phyloP scores from a whole-genome alignment of 2,113 vertebrate species.

The Sylvicapra grimmia region DNA sequence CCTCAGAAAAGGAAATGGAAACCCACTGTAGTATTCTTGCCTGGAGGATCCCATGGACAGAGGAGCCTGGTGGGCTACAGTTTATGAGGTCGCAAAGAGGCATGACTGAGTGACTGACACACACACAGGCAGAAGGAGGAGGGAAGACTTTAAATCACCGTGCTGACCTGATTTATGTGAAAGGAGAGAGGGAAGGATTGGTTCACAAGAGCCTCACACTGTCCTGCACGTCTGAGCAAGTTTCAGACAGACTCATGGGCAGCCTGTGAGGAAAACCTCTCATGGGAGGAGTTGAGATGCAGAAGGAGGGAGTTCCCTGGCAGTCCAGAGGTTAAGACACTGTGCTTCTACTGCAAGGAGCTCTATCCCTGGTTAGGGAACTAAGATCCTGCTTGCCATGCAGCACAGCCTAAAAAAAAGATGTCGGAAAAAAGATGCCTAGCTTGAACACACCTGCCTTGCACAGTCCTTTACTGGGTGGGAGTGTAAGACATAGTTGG shows the following conservation, averaged over 20 bases:
- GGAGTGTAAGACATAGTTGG: fast-evolving
- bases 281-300: background rate
- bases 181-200: background rate
- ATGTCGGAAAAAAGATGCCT: background rate
- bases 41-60: background rate
- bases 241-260: fast-evolving
- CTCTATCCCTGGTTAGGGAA: background rate
- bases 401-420: background rate
- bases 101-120: background rate
- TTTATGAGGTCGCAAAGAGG: background rate
- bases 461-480: background rate
- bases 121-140: background rate
- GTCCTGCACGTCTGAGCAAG: background rate
- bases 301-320: background rate
- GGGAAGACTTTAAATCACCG: background rate
- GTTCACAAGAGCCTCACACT: background rate
- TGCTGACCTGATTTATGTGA: background rate
- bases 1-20: background rate
- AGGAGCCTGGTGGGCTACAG: background rate
- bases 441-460: background rate
- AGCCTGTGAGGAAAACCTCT: background rate
- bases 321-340: background rate
- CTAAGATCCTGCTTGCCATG: background rate
- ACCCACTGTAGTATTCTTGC: background rate
- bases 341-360: background rate